A percentile compares a stretch with the other conserved stretches of the same genome.
Conservation (phyloP, 2,797 vertebrate genomes). For the Alcedo quadribrachys region DNA sequence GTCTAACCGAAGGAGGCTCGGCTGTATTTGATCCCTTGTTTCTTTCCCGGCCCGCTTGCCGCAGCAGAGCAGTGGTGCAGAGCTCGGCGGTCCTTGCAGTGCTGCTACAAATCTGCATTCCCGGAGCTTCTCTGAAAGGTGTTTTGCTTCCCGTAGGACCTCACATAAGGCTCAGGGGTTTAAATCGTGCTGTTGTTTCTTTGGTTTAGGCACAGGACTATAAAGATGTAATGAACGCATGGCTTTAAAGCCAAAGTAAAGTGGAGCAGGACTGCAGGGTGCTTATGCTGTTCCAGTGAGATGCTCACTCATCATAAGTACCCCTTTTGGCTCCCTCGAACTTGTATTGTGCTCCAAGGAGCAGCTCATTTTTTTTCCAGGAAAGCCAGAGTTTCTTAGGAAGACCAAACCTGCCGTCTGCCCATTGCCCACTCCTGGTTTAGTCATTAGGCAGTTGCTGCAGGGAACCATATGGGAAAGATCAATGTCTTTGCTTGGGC, state of each 20-base stretch:
- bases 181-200: accelerated
- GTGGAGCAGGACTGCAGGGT: neutral
- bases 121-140: accelerated
- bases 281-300: neutral
- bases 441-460: neutral
- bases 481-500: neutral
- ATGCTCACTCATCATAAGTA: accelerated
- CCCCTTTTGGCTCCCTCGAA: neutral
- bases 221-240: neutral
- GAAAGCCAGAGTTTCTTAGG: neutral
- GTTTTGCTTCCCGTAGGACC: neutral
- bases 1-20: accelerated
- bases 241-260: neutral
- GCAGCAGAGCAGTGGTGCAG: accelerated
- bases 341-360: accelerated
- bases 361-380: neutral
- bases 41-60: accelerated
- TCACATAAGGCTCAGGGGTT: accelerated
- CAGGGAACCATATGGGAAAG: neutral
- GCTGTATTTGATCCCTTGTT: accelerated
- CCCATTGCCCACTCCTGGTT: accelerated
- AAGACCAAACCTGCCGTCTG: neutral
- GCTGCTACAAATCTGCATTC: accelerated
- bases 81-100: accelerated
- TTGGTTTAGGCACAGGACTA: accelerated